These are phyloP conservation scores for Anastrepha obliqua DNA, from an alignment of 1,140 invertebrate genomes.

Conservation along the genomic window DNA sequence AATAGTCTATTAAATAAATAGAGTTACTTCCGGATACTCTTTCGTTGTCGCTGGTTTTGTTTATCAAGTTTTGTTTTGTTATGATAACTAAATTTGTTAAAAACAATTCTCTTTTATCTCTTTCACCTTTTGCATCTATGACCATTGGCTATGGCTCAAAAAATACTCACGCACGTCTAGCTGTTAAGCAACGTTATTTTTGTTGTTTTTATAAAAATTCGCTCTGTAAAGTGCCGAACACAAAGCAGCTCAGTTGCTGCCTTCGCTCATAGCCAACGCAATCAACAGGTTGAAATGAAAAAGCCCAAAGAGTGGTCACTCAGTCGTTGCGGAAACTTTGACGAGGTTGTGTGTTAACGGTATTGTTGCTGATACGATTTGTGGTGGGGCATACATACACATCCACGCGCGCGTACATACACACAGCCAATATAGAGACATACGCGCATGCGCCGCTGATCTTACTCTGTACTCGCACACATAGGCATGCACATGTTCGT, in stretches of 20 bases:
- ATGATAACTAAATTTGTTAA: too few species aligned
- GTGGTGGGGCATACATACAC: neutral
- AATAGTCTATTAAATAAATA: too few species aligned
- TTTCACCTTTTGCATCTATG: too few species aligned
- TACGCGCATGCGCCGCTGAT: conserved; percentile 11
- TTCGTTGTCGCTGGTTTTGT: too few species aligned
- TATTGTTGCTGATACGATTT: neutral
- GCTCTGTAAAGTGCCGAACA: too few species aligned
- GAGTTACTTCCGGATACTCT: too few species aligned
- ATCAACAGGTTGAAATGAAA: conserved; percentile 30
- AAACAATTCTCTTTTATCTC: too few species aligned
- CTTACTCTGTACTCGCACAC: neutral
- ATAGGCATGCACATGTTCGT: neutral
- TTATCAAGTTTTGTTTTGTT: too few species aligned
- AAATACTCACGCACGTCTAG: neutral
- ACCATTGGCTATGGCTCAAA: too few species aligned
- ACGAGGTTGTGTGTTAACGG: conserved; percentile 4
- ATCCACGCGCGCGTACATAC: neutral
- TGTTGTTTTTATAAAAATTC: neutral
- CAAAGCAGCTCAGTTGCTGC: neutral
- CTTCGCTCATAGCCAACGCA: neutral
- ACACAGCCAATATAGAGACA: neutral
- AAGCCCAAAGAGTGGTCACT: conserved; percentile 29
- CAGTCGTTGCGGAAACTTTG: conserved; percentile 43
- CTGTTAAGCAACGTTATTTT: neutral